Percentiles rank a stretch among this genome's conserved stretches.
Evolutionary conservation across 2,888 invertebrate species (phyloP).

Genomic region (Xanthostigma xanthostigma): DNA sequence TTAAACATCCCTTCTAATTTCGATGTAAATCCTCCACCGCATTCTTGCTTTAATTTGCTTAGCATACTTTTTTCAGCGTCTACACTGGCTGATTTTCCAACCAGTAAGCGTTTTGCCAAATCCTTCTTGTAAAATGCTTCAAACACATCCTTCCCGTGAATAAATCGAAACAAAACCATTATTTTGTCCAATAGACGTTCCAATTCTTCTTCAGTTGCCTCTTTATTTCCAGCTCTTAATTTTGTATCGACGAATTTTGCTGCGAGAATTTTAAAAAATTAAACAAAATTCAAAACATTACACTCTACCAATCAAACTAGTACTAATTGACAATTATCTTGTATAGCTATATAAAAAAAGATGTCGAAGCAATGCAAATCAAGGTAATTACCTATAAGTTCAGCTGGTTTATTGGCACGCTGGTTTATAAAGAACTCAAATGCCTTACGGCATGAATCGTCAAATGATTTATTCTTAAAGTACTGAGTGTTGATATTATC

Average conservation of each 20-base stretch:
- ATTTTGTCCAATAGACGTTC: slow-evolving; percentile 94
- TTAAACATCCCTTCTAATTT: slow-evolving; percentile 99
- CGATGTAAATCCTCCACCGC: slow-evolving; percentile 96
- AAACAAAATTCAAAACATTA: slow-evolving; percentile 1
- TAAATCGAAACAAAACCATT: slow-evolving; percentile 97
- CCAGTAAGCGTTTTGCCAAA: slow-evolving; percentile 88
- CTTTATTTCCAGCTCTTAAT: slow-evolving; percentile 92
- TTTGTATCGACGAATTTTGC: slow-evolving; percentile 98
- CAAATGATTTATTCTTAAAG: slow-evolving; percentile 90
- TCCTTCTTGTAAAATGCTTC: slow-evolving; percentile 99
- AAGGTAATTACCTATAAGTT: slow-evolving; percentile 69
- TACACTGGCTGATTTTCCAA: slow-evolving; percentile 96
- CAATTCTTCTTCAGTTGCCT: slow-evolving; percentile 94
- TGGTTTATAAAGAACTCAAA: slow-evolving; percentile 98
- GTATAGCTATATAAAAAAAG: background rate
- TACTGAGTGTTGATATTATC: slow-evolving; percentile 84
- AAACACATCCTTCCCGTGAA: slow-evolving; percentile 99
- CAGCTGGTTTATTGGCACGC: slow-evolving; percentile 95
- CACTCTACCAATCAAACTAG: background rate
- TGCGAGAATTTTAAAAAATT: slow-evolving; percentile 22
- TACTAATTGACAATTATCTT: background rate
- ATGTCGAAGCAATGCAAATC: too few relatives aligned
- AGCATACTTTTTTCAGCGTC: slow-evolving; percentile 99
- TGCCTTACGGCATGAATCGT: slow-evolving; percentile 89
- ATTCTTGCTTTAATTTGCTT: slow-evolving; percentile 98